A percentile compares a stretch with the other conserved stretches of the same genome.
phyloP scores from a whole-genome alignment of 2,888 invertebrate species.

The Eupithecia dodoneata region DNA sequence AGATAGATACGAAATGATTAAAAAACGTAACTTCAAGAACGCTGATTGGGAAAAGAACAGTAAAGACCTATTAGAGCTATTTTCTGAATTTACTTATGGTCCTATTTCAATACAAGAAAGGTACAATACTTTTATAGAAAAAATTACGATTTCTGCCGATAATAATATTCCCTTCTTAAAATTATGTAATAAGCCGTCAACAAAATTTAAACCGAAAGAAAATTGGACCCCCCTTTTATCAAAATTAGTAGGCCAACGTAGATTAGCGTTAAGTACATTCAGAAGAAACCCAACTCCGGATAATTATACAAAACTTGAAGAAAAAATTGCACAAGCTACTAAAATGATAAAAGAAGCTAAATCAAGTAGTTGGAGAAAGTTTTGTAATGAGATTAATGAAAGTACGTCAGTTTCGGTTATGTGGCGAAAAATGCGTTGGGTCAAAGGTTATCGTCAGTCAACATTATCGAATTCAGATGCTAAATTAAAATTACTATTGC shows the following conservation, averaged over 20 bases:
- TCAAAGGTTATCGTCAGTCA: no score
- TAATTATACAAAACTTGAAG: not conserved
- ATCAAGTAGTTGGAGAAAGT: no score
- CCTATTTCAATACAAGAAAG: not conserved
- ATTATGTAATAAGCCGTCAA: not conserved
- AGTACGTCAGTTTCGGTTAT: no score
- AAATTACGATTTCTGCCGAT: not conserved
- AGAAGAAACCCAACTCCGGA: not conserved
- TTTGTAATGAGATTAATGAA: no score
- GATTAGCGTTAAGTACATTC: not conserved
- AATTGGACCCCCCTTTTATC: not conserved
- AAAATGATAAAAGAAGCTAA: no score
- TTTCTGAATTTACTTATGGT: not conserved
- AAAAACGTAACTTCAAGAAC: not conserved
- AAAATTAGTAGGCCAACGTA: not conserved
- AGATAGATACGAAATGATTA: not conserved
- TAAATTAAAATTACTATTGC: no score
- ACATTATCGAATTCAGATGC: no score
- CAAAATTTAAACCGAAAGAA: not conserved
- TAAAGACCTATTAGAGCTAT: not conserved
- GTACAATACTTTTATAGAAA: not conserved
- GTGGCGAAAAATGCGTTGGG: no score
- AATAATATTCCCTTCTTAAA: not conserved
- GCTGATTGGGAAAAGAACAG: not conserved
- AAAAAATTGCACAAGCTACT: not conserved